phyloP scores from a whole-genome alignment of 2,888 invertebrate genomes.

The Drosophila sordidapex region DNA sequence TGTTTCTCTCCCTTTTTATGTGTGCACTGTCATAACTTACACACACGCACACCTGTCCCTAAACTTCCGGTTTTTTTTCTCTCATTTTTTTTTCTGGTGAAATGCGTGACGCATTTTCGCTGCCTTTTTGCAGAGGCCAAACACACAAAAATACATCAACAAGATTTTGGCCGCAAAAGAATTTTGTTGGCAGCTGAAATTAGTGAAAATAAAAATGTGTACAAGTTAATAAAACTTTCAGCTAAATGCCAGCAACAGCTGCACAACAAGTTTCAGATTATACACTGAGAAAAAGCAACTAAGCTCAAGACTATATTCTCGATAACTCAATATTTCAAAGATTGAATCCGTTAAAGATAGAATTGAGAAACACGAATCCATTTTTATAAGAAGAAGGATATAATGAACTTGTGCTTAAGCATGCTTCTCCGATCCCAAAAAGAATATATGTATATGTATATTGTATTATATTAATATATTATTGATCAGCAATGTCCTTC shows the following conservation, averaged over 20 bases:
- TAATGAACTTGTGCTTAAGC: background rate
- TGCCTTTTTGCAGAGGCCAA: conserved; percentile 50
- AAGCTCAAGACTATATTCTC: background rate
- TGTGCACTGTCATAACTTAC: conserved; percentile 67
- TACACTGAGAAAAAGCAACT: conserved; percentile 1
- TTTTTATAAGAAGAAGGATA: background rate
- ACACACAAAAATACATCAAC: conserved; percentile 35
- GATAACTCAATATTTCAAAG: fast-evolving
- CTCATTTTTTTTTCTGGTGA: conserved; percentile 34
- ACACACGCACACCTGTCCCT: conserved; percentile 33
- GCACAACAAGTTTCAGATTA: conserved; percentile 11
- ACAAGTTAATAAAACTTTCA: conserved; percentile 27
- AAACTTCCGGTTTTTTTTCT: conserved; percentile 18
- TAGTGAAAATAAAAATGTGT: conserved; percentile 10
- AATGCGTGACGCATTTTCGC: conserved; percentile 75
- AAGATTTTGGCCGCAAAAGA: conserved; percentile 36
- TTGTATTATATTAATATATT: background rate
- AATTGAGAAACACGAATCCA: background rate
- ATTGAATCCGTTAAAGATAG: background rate
- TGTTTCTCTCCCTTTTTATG: conserved; percentile 31
- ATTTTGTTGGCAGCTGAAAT: conserved; percentile 8
- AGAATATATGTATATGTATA: background rate
- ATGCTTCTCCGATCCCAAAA: background rate
- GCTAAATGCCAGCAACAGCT: conserved; percentile 53
- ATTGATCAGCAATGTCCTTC: background rate